Evolutionary conservation across 2,888 invertebrate genomes (phyloP), one percentile per base, ranked within the genome.

Genomic region (Eretmocerus hayati): DNA sequence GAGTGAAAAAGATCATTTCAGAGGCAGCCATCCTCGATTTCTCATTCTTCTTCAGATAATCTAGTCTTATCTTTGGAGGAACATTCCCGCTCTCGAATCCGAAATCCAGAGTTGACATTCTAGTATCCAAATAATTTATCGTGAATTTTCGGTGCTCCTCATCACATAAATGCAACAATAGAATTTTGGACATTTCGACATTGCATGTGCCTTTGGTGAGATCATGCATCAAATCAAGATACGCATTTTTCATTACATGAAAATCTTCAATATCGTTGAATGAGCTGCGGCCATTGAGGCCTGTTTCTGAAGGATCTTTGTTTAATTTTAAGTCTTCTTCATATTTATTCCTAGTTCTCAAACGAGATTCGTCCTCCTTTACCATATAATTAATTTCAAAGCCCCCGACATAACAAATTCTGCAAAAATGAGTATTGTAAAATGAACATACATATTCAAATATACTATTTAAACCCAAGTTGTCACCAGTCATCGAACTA

Each of bases 321-420:
- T 35, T 9, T 4, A 35, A 35, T 5, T 13, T 15, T 16, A 26
- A 8, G 36, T 43, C 43, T 9, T 18, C 30, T 5, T 23, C 19
- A 13, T 43, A 43, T 8, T 43, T 36, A 5, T 36, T 30, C 13
- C 13, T 11, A 5, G n/a, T 43, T 23, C 36, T 4, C 8, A 43
- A 19, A 21, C 35, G 21, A 23, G 13, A 11, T 36, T 23, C 26
- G 26, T 23, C 19, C 36, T 43, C 43, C 26, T 19, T 20, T 19
- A 3, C 15, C n/a, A 37, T 20, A 11, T 2, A 20, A 15, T 20
- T n/a, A 8, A 6, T 19, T 6, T 26, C 5, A 15, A 30, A n/a
- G 3, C 36, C 16, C 9, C 37, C 20, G 15, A 33, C 37, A 37
- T 44, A 44, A 44, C 36, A 44, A 3, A 44, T 36, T 5, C 36